Conservation (phyloP, 2,113 vertebrate species). For the Xenopus laevis region DNA sequence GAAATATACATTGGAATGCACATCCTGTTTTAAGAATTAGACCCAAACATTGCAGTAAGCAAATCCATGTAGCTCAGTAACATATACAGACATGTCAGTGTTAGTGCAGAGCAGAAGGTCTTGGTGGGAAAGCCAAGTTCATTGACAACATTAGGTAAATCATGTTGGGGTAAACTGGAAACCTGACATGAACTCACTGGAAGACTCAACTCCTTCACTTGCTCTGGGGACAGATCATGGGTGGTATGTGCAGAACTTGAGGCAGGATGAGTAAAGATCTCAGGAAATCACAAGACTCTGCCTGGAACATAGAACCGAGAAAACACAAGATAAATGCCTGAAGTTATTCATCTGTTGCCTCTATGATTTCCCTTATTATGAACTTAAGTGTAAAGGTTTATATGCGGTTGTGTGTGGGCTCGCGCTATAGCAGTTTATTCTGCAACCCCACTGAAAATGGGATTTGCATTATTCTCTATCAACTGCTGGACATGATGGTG, state of each 20-base stretch:
- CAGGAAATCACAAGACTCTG: conserved; percentile 15
- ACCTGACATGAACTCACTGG: conserved; percentile 18
- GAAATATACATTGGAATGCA: conserved; percentile 33
- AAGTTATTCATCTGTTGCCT: conserved; percentile 1
- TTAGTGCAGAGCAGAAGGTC: neutral
- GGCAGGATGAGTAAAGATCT: conserved; percentile 15
- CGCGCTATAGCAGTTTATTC: too few relatives aligned
- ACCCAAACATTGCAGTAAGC: conserved; percentile 14
- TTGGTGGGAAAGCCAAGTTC: conserved; percentile 10
- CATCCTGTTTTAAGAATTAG: conserved; percentile 28
- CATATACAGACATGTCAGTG: conserved; percentile 24
- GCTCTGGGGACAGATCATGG: conserved; percentile 27
- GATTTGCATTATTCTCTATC: too few relatives aligned
- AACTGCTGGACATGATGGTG: too few relatives aligned
- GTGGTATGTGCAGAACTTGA: conserved; percentile 27
- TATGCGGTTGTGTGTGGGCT: too few relatives aligned
- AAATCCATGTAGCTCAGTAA: neutral
- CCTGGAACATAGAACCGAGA: conserved; percentile 17
- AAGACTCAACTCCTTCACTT: conserved; percentile 7
- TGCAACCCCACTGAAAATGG: too few relatives aligned
- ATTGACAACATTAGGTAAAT: conserved; percentile 29
- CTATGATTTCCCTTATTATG: conserved; percentile 21
- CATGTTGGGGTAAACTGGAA: conserved; percentile 15
- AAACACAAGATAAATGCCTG: neutral
- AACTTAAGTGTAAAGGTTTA: neutral